Base-by-base conservation (phyloP, 2,113 vertebrate species). In the Rhynchopsitta pachyrhyncha region DNA sequence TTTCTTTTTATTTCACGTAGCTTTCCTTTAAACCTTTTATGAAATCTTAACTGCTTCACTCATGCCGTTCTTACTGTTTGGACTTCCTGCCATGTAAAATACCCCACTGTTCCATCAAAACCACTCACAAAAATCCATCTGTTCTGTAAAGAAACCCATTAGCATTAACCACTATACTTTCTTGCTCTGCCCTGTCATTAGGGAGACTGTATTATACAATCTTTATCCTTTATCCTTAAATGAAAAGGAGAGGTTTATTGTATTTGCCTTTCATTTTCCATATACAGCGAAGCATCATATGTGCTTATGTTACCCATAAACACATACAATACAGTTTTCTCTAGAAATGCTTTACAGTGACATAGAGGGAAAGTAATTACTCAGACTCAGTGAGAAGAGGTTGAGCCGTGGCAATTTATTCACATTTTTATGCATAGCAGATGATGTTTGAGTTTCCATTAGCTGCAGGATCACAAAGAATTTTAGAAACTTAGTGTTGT, bases 401-500 rank as follows among this genome's bases (percentile, higher is more conserved):
- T 90, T 92, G 64, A 95, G 37, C 31, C 87, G 42, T 59, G 84
- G 57, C 44, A 93, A 94, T 96, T 90, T 96, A 91, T 95, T 86
- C 55, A 82, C 59, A 76, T 76, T 73, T 80, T 88, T 95, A 82
- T 86, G 59, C 84, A 55, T 69, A 57, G 46, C 35, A 92, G 62
- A 90, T 86, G 95, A 80, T 94, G 94, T 70, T 92, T 92, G 62
- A 82, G 39, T 28, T 86, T 97, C 86, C 76, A 82, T 94, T 95
- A 94, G 67, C 82, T 80, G 69, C 74, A 96, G 84, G 84, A 93
- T 42, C 49, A 93, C 68, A 90, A 91, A 76, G 33, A 91, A 53
- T 66, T 90, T 95, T 63, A 88, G 84, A 69, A 86, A 74, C 13
- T 46, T 9, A 6, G 0, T 86, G 46, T 47, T 88, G 28, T 79